A percentile compares a stretch with the other conserved stretches of the same genome.
Conservation (phyloP, 2,888 invertebrate species). For the Tipula helvola region DNA sequence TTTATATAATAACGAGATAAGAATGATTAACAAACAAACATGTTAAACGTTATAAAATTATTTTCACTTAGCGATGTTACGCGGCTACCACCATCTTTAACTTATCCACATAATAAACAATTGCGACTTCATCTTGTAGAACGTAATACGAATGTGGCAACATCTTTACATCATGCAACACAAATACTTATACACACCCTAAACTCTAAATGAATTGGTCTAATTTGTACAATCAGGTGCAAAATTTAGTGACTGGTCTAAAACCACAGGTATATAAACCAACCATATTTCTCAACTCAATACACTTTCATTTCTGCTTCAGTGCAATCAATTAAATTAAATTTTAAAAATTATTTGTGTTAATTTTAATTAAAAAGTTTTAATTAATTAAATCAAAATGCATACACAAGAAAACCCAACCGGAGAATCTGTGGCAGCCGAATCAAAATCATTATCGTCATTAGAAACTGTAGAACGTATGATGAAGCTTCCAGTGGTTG, state of each 20-base stretch:
- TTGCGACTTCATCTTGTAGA: no score
- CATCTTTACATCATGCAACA: not conserved
- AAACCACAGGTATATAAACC: not conserved
- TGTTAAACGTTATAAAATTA: no score
- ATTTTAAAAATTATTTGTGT: not conserved
- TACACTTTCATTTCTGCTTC: not conserved
- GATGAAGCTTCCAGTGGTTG: slow-evolving; percentile 42
- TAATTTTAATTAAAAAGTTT: not conserved
- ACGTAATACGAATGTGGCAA: not conserved
- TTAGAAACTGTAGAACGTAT: slow-evolving; percentile 44
- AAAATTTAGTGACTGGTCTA: not conserved
- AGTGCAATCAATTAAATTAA: not conserved
- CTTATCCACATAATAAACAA: no score
- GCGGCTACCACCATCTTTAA: no score
- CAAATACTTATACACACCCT: not conserved
- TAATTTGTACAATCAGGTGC: not conserved
- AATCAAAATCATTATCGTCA: slow-evolving; percentile 26
- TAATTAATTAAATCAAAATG: no score
- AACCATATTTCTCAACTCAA: not conserved
- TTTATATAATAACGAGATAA: no score
- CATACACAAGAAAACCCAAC: no score
- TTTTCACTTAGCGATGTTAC: no score
- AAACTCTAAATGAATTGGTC: not conserved
- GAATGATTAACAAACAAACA: no score
- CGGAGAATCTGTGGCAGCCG: not conserved